Base-by-base conservation (phyloP, 1,140 invertebrate genomes). In the Meloidogyne floridensis region DNA sequence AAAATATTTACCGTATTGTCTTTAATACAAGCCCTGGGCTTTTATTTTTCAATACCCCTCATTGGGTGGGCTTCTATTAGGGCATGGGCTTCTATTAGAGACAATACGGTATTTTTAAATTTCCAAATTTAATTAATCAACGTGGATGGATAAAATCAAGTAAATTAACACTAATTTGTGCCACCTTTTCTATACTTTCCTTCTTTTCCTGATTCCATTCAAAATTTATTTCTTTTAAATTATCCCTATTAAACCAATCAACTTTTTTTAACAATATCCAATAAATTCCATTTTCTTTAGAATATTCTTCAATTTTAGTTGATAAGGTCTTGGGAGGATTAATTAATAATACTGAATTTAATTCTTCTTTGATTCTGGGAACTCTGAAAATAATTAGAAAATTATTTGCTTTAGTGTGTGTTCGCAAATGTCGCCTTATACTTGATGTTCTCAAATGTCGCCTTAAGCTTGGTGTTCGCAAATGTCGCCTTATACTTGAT, bases 81-180 rank as follows among this genome's bases (percentile, higher is more conserved):
- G 32, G 32, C 32, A 32, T 32, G 32, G 32, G 32, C 32, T 32
- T 32, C 32, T 32, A 32, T 32, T 32, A 32, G 32, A 32, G 32
- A 32, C 32, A 32, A 32, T 32, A 32, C 32, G 32, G 32, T 20
- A 20, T 20, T 20, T 20, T 20, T 20, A 20, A 20, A 20, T 20
- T 20, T 20, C 20, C 20, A 20, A 20, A 20, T 20, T 20, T 1
- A 59, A 59, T 59, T 59, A 3, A 43, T 83, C 54, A 85, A 11
- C 82, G 82, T 5, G 82, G 83, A 72, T 83, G 82, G 18, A 83
- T 69, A n/a, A 65, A 83, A 47, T 83, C 82, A 47, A 83, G 75
- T 8, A 84, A 83, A 72, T 83, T 83, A 11, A 73, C 81, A 32
- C 82, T n/a, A 18, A 83, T 43, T 47, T 83, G 82, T 53, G 77